phyloP scores from a whole-genome alignment of 2,113 vertebrate genomes.

The Choloepus hoffmanni region DNA sequence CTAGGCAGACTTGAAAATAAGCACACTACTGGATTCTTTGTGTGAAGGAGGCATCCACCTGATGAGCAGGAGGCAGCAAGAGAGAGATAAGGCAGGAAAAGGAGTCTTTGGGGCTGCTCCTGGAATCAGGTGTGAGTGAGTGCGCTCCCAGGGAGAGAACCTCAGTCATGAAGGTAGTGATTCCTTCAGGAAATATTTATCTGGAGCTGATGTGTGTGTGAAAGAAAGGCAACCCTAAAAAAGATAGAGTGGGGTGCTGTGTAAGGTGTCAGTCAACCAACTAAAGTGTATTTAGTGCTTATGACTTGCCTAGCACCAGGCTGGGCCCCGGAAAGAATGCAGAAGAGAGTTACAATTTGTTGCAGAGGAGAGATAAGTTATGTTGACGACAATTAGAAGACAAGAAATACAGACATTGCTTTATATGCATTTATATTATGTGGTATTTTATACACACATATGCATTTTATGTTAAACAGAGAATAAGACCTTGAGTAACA shows the following conservation, averaged over 20 bases:
- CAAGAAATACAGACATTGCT: background rate
- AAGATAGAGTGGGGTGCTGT: background rate
- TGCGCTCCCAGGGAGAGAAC: background rate
- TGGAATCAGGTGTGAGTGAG: background rate
- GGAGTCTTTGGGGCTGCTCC: background rate
- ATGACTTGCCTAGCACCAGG: background rate
- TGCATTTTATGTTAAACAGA: background rate
- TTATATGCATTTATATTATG: background rate
- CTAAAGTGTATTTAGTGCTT: slow-evolving; percentile 46
- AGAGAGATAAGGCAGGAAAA: slow-evolving; percentile 29
- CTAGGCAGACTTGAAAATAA: slow-evolving; percentile 77
- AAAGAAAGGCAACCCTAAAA: background rate
- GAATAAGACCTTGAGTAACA: slow-evolving; percentile 7
- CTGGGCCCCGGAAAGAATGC: background rate
- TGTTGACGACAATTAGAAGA: slow-evolving; percentile 8
- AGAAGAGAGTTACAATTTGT: slow-evolving; percentile 33
- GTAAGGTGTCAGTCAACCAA: slow-evolving; percentile 45
- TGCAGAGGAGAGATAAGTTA: slow-evolving; percentile 36
- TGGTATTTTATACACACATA: too few relatives aligned
- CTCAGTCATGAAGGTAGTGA: slow-evolving; percentile 23
- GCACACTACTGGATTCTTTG: slow-evolving; percentile 20
- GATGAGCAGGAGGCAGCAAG: background rate
- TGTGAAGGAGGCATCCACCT: background rate
- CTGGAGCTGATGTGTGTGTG: background rate
- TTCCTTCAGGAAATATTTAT: slow-evolving; percentile 55